Conservation (phyloP, 2,797 vertebrate genomes). For the Sebastes flavidus region DNA sequence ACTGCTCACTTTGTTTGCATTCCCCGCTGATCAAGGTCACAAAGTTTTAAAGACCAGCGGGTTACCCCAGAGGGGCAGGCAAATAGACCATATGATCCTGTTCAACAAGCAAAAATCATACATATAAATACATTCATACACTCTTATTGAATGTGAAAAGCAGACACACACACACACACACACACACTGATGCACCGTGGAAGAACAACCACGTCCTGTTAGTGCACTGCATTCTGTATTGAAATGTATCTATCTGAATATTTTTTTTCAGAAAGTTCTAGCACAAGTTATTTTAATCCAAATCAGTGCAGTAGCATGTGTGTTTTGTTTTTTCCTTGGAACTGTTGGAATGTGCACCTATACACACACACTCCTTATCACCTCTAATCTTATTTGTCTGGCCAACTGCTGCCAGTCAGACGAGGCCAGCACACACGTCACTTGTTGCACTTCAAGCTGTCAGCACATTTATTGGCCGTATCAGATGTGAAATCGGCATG, state of each 20-base stretch:
- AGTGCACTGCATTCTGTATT: background rate
- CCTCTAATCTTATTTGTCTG: slow-evolving; percentile 39
- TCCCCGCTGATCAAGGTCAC: slow-evolving; percentile 77
- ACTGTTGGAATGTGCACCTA: slow-evolving; percentile 6
- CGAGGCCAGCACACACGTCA: background rate
- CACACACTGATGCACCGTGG: background rate
- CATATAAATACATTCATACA: slow-evolving; percentile 26
- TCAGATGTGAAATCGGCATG: background rate
- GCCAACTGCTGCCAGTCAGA: slow-evolving; percentile 5
- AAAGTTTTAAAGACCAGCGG: slow-evolving; percentile 39
- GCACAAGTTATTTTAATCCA: background rate
- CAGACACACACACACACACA: background rate
- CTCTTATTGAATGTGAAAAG: background rate
- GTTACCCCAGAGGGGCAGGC: slow-evolving; percentile 19
- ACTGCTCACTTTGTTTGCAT: slow-evolving; percentile 74
- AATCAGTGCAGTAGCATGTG: background rate
- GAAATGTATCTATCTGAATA: background rate
- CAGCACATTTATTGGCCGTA: background rate
- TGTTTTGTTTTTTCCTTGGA: slow-evolving; percentile 18
- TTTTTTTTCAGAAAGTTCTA: background rate
- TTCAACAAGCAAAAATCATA: slow-evolving; percentile 28
- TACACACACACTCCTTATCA: slow-evolving; percentile 16
- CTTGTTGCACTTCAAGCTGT: background rate
- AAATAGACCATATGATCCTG: slow-evolving; percentile 34
- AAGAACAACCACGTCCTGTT: background rate